phyloP scores from a whole-genome alignment of 2,888 invertebrate genomes.

The Gortyna flavago region DNA sequence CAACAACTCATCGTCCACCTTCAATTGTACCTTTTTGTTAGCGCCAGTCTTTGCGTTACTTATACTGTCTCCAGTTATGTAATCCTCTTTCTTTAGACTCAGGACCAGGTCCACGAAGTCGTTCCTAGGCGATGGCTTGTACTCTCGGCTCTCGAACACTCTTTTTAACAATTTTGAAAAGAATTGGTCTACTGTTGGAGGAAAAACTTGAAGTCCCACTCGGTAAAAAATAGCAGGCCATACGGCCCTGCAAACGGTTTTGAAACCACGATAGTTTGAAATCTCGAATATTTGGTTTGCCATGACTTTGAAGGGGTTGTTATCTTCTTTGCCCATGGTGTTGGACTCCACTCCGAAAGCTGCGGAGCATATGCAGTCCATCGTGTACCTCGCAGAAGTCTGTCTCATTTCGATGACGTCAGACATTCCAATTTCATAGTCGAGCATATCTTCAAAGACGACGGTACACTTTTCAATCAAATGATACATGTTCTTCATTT shows the following conservation, averaged over 20 bases:
- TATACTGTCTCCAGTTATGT: conserved; percentile 56
- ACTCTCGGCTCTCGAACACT: conserved; percentile 70
- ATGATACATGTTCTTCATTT: conserved; percentile 78
- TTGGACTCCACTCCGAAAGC: conserved; percentile 64
- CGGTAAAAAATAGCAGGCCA: conserved; percentile 78
- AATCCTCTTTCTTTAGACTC: conserved; percentile 69
- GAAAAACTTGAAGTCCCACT: conserved; percentile 68
- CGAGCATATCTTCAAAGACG: conserved; percentile 69
- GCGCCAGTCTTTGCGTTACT: conserved; percentile 64
- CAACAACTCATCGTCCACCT: conserved; percentile 51
- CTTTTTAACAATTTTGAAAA: conserved; percentile 69
- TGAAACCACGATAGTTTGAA: conserved; percentile 64
- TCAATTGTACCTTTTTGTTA: conserved; percentile 58
- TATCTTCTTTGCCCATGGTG: conserved; percentile 40
- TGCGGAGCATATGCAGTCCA: conserved; percentile 74
- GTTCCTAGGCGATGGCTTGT: conserved; percentile 69
- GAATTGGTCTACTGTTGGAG: conserved; percentile 66
- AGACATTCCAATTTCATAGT: conserved; percentile 49
- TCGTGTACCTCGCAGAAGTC: conserved; percentile 70
- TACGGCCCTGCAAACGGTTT: conserved; percentile 62
- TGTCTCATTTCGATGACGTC: conserved; percentile 63
- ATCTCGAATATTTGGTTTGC: conserved; percentile 68
- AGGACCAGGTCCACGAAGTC: conserved; percentile 78
- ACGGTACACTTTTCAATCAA: conserved; percentile 71
- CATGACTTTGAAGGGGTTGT: conserved; percentile 70